These are phyloP conservation scores for Eulemur rubriventer DNA, from an alignment of 2,797 vertebrate species.

Conservation along the genomic window DNA sequence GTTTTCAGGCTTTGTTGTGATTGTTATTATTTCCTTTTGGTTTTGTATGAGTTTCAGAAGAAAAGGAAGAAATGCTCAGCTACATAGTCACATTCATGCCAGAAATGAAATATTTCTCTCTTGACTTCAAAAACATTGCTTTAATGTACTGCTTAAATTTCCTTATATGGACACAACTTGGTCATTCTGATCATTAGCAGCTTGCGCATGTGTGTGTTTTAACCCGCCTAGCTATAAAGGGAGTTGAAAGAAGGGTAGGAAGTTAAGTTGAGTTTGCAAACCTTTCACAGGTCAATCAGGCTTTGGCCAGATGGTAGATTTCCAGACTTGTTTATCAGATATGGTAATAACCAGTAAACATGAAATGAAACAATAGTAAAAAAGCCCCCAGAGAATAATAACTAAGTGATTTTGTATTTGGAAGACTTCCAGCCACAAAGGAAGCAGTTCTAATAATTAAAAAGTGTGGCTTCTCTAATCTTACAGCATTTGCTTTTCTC, in stretches of 20 bases:
- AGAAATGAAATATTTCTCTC: neutral
- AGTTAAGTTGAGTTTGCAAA: neutral
- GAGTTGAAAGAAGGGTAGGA: neutral
- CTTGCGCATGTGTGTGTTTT: neutral
- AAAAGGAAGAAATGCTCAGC: neutral
- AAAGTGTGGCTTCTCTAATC: neutral
- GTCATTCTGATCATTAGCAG: neutral
- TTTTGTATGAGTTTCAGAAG: neutral
- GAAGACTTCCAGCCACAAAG: neutral
- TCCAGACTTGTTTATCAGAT: slow-evolving; percentile 13
- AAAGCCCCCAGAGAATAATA: neutral
- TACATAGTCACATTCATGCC: neutral
- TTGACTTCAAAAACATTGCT: neutral
- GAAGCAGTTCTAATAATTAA: neutral
- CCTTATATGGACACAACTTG: neutral
- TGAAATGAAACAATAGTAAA: neutral
- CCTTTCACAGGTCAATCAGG: neutral
- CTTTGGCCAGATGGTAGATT: slow-evolving; percentile 34
- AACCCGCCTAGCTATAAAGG: neutral
- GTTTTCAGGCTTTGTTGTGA: neutral
- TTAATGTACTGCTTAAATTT: neutral
- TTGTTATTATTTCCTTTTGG: neutral
- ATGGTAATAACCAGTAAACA: neutral
- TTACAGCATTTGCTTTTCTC: neutral
- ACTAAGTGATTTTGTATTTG: neutral